Evolutionary conservation across 1,140 invertebrate genomes (phyloP).

Genomic region (Matsumurasca onukii): DNA sequence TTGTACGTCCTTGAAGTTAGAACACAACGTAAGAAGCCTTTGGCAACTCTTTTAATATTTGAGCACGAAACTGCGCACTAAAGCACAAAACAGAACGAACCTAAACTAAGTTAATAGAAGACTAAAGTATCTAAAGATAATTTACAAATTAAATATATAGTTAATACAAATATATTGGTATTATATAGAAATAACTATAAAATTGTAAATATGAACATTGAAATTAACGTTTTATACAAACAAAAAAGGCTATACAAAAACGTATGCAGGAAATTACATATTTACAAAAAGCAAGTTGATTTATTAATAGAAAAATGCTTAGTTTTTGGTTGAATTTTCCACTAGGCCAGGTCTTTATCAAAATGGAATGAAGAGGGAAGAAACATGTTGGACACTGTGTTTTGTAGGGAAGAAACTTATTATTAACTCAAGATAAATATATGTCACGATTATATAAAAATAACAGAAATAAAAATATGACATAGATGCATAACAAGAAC

Average conservation of each 20-base stretch:
- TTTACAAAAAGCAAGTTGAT: conserved; percentile 3
- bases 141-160: conserved; percentile 30
- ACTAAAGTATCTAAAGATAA: conserved; percentile 24
- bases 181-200: conserved; percentile 18
- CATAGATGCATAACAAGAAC: conserved; percentile 12
- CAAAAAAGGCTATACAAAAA: conserved; percentile 17
- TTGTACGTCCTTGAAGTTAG: neutral
- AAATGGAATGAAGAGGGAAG: conserved; percentile 15
- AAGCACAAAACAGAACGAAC: no score
- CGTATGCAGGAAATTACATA: conserved; percentile 19
- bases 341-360: neutral
- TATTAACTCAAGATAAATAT: neutral
- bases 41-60: conserved; percentile 18
- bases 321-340: no score
- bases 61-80: conserved; percentile 16
- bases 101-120: conserved; percentile 7
- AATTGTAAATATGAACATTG: neutral
- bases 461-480: conserved; percentile 12
- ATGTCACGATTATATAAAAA: neutral
- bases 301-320: neutral
- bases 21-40: conserved; percentile 11
- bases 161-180: conserved; percentile 29
- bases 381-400: conserved; percentile 2
- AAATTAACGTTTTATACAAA: conserved; percentile 4
- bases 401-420: neutral